Base-by-base conservation (phyloP, 2,113 vertebrate genomes). In the Mola mola region DNA sequence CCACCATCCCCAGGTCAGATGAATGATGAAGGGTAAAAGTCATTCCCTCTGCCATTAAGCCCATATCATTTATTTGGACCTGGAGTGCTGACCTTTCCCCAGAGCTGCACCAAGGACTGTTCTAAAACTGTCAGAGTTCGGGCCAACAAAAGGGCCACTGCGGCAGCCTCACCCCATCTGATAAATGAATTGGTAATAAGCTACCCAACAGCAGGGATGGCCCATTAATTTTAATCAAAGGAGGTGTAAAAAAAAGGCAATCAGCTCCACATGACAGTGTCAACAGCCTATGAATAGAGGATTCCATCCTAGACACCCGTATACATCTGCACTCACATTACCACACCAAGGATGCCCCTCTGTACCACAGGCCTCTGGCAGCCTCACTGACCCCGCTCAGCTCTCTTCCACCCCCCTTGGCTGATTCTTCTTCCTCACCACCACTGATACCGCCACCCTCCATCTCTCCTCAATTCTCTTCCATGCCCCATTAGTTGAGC, bases 201-300 rank as follows among this genome's bases (percentile, higher is more conserved):
- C 93, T 92, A 90, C 92, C 94, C 93, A 93, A 91, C 91, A 93
- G 90, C 92, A 81, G 93, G 90, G 92, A 97, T 91, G 93, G 94
- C 76, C 93, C 95, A 97, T 98, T 98, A 96, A 98, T 98, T 98
- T 95, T 97, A 95, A 96, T 97, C 95, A 96, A 95, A 96, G 94
- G 92, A 96, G 95, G 93, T 95, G 92, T 89, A 91, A 92, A 94
- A 91, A 92, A 94, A 93, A 95, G 92, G 91, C 82, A 90, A 94
- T 91, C 91, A 90, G 92, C 73, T 89, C 91, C 89, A 91, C 93
- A 90, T 93, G 94, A 89, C 94, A 93, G 91, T 95, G 94, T 96
- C 94, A 95, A 94, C 94, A 94, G 93, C 93, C 91, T 89, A 92
- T 93, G 92, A 94, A 92, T 91, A 89, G 91, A 91, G 86, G 88